Evolutionary conservation across 1,140 invertebrate genomes (phyloP).

Genomic region (Solenopsis fugax): DNA sequence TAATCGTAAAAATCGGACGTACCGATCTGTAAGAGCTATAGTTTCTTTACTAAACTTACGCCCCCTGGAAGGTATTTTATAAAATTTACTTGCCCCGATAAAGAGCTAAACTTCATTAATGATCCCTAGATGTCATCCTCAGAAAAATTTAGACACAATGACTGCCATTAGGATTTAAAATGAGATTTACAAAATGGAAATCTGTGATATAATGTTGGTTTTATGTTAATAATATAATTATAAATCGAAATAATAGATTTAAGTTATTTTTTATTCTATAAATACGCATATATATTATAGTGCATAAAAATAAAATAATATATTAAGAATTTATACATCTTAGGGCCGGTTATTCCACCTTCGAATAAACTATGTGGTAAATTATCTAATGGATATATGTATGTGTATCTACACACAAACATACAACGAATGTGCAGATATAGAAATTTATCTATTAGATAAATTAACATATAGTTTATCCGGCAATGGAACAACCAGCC

Average conservation of each 20-base stretch:
- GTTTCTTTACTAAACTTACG: constrained; percentile 65
- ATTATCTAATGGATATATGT: too few relatives aligned
- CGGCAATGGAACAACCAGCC: too few relatives aligned
- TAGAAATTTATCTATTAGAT: too few relatives aligned
- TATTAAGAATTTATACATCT: too few relatives aligned
- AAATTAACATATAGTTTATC: too few relatives aligned
- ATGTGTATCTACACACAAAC: too few relatives aligned
- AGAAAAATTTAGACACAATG: background rate
- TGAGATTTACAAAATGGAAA: background rate
- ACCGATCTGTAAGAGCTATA: constrained; percentile 65
- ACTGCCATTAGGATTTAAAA: background rate
- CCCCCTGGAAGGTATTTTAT: constrained; percentile 65
- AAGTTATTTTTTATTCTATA: background rate
- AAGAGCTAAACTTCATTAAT: constrained; percentile 4
- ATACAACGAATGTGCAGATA: too few relatives aligned
- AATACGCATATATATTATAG: background rate
- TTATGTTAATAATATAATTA: background rate
- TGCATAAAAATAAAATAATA: background rate
- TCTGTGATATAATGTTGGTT: background rate
- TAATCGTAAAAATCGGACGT: constrained; percentile 81
- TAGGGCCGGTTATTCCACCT: too few relatives aligned
- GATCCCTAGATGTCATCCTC: background rate
- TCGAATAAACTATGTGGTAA: too few relatives aligned
- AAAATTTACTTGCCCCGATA: constrained; percentile 19
- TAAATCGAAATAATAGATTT: background rate